A percentile compares a stretch with the other conserved stretches of the same genome.
phyloP scores from a whole-genome alignment of 2,797 vertebrate species.

The Premnoplex brunnescens region DNA sequence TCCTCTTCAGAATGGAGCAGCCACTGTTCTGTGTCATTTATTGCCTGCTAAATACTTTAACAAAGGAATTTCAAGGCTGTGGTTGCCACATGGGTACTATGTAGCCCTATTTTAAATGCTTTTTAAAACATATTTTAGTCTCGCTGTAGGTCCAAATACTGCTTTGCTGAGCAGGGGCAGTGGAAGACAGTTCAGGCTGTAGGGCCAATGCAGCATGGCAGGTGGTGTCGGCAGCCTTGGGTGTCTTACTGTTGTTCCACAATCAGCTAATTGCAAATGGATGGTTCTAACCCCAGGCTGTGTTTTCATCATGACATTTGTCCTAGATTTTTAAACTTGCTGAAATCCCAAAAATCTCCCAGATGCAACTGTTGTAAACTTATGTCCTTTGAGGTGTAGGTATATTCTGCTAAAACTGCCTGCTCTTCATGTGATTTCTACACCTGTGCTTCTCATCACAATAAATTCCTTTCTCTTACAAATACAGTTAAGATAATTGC shows the following conservation, averaged over 20 bases:
- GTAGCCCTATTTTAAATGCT: not conserved
- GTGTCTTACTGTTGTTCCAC: not conserved
- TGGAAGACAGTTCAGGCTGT: fast-evolving
- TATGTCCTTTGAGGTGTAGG: not conserved
- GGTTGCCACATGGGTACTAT: not conserved
- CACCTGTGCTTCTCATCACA: not conserved
- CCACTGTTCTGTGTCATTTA: not conserved
- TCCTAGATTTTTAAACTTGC: not conserved
- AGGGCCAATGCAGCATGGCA: not conserved
- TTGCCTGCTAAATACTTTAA: not conserved
- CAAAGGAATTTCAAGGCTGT: not conserved
- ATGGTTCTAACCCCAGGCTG: not conserved
- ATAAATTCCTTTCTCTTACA: not conserved
- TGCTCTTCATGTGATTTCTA: not conserved
- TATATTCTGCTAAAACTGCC: not conserved
- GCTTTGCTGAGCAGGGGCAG: not conserved
- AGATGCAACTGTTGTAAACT: not conserved
- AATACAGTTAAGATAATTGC: not conserved
- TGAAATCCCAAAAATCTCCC: not conserved
- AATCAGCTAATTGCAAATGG: not conserved
- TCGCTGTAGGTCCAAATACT: not conserved
- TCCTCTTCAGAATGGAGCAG: not conserved
- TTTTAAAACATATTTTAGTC: not conserved
- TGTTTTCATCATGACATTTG: not conserved
- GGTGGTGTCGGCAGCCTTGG: not conserved